These are phyloP conservation scores for Falco cherrug DNA, from an alignment of 2,797 vertebrate genomes.

Conservation along the genomic window DNA sequence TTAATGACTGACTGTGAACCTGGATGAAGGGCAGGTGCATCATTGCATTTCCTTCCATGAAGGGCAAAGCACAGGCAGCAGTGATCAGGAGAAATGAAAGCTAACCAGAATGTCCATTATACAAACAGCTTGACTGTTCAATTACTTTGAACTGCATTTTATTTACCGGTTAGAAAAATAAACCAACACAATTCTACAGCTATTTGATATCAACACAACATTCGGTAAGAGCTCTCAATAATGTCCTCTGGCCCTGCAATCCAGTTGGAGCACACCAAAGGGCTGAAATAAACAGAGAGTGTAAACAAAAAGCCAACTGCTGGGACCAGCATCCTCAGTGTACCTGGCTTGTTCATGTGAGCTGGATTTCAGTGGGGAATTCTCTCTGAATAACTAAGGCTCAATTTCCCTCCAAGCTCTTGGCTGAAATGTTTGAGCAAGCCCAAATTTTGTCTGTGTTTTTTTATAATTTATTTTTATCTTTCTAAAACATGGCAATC, in stretches of 20 bases:
- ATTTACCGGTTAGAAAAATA: not conserved
- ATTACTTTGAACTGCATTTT: not conserved
- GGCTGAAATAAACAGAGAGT: not conserved
- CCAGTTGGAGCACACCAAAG: not conserved
- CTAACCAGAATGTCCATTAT: not conserved
- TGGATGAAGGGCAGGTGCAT: not conserved
- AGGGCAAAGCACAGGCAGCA: not conserved
- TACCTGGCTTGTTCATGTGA: not conserved
- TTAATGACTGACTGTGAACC: not conserved
- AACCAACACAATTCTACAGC: not conserved
- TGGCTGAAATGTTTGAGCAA: not conserved
- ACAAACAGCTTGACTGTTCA: not conserved
- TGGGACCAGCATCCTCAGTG: not conserved
- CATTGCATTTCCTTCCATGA: not conserved
- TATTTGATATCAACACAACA: not conserved
- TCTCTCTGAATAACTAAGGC: not conserved
- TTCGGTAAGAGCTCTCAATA: not conserved
- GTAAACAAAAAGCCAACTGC: not conserved
- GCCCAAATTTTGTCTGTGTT: not conserved
- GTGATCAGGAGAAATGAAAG: not conserved
- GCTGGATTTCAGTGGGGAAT: not conserved
- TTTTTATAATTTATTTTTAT: not conserved
- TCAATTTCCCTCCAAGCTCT: not conserved
- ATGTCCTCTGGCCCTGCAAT: not conserved
- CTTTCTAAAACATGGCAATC: not conserved